Evolutionary conservation across 2,113 vertebrate genomes (phyloP).

Genomic region (Heterotis niloticus): DNA sequence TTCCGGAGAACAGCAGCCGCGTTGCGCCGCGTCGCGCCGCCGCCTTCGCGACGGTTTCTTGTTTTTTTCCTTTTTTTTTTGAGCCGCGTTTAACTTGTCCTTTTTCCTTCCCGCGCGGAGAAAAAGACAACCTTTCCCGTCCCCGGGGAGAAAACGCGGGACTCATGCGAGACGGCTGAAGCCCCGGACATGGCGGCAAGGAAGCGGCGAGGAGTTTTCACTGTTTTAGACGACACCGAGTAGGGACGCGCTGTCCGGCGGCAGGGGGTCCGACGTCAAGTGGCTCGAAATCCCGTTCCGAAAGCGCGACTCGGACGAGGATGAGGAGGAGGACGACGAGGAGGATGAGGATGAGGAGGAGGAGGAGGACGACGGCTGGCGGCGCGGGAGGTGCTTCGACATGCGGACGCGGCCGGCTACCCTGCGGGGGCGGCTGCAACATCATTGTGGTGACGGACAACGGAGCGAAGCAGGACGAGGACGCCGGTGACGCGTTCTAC

Average conservation of each 20-base stretch:
- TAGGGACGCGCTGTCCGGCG: slow-evolving; percentile 61
- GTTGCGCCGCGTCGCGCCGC: slow-evolving; percentile 55
- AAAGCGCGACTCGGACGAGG: slow-evolving; percentile 67
- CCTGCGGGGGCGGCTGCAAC: slow-evolving; percentile 67
- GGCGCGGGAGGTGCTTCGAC: slow-evolving; percentile 41
- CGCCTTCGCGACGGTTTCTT: slow-evolving; percentile 60
- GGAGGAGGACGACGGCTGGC: slow-evolving; percentile 40
- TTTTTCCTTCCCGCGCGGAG: slow-evolving; percentile 36
- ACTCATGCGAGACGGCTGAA: slow-evolving; percentile 78
- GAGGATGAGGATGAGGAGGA: slow-evolving; percentile 59
- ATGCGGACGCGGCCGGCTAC: slow-evolving; percentile 63
- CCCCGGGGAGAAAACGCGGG: slow-evolving; percentile 47
- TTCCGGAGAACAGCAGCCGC: slow-evolving; percentile 43
- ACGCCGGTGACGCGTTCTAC: slow-evolving; percentile 67
- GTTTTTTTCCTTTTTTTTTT: slow-evolving; percentile 50
- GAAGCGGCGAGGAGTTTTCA: slow-evolving; percentile 77
- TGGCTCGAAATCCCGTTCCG: slow-evolving; percentile 73
- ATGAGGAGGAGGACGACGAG: slow-evolving; percentile 53
- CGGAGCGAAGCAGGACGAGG: slow-evolving; percentile 69
- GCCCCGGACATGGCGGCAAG: slow-evolving; percentile 78
- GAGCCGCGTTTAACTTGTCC: slow-evolving; percentile 44
- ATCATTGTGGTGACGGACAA: slow-evolving; percentile 72
- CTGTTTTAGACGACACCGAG: slow-evolving; percentile 77
- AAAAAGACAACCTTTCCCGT: slow-evolving; percentile 56
- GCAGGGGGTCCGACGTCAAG: slow-evolving; percentile 69